phyloP scores from a whole-genome alignment of 1,140 invertebrate genomes.

The Acyrthosiphon pisum region DNA sequence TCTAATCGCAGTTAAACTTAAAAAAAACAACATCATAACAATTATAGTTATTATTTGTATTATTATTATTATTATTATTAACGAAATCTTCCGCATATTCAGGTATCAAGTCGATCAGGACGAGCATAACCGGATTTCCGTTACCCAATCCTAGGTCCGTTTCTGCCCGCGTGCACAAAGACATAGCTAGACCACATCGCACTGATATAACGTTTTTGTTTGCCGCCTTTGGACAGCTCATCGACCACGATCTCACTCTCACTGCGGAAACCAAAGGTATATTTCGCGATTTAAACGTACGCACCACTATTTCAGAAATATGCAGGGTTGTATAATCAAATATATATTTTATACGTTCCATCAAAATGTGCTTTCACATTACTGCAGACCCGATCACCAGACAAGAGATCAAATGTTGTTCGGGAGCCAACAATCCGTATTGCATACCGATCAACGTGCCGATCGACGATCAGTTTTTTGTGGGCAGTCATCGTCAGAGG shows the following conservation, averaged over 20 bases:
- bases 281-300: background rate
- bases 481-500: slow-evolving; percentile 64
- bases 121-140: slow-evolving; percentile 61
- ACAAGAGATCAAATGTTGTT: slow-evolving; percentile 65
- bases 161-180: slow-evolving; percentile 65
- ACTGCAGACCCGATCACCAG: slow-evolving; percentile 62
- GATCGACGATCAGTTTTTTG: slow-evolving; percentile 74
- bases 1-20: background rate
- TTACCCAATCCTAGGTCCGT: slow-evolving; percentile 66
- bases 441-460: slow-evolving; percentile 82
- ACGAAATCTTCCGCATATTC: background rate
- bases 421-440: slow-evolving; percentile 63
- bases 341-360: background rate
- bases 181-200: slow-evolving; percentile 65
- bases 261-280: slow-evolving; percentile 67
- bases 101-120: slow-evolving; percentile 61
- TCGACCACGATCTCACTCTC: slow-evolving; percentile 69
- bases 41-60: background rate
- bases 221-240: slow-evolving; percentile 67
- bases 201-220: slow-evolving; percentile 66
- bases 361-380: background rate
- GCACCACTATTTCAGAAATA: no score
- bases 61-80: background rate
- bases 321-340: no score
- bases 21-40: no score